Evolutionary conservation across 2,113 vertebrate genomes (phyloP), one percentile per base, ranked within the genome.

Genomic region (Odontophorus gujanensis): DNA sequence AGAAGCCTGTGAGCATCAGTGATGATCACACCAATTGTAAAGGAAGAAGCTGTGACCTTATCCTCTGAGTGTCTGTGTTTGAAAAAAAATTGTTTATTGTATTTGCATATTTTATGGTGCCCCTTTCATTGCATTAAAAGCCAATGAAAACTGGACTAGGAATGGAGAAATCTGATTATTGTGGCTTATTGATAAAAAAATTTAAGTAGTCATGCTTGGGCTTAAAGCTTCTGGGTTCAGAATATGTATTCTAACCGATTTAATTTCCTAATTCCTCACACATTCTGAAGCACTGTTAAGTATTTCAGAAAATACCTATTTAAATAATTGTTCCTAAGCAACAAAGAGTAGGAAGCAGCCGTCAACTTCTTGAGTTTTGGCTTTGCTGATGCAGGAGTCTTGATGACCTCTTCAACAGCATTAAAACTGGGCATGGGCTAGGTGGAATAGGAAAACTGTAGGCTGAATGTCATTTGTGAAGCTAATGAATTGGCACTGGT

Each of bases 231-330:
- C 59, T 47, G 21, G 79, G n/a, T 92, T 91, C 73, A 90, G 65
- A 84, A 85, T 82, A 96, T 65, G 22, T 34, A 36, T 71, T 43
- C 43, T 71, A 55, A 71, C 43, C 74, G 59, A 87, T 95, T 94
- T 90, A 78, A 86, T 83, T 90, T 95, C 82, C 85, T 82, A 90
- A 82, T 96, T 87, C 90, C 90, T 89, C 68, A 40, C 43, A 84
- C 72, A 85, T 71, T 48, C 59, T 90, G 57, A 17, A 89, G 38
- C 26, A 85, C 61, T 65, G 42, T 72, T 87, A 68, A 77, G 51
- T 21, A 89, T 51, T 93, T 85, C 88, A 89, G 51, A 89, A 79
- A 58, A 91, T 40, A 53, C 13, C n/a, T 87, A 66, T 76, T 61
- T 88, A 87, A 91, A 84, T 73, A 82, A 86, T 11, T 79, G 38